Evolutionary conservation across 2,888 invertebrate genomes (phyloP).

Genomic region (Oxyteleia sp.): DNA sequence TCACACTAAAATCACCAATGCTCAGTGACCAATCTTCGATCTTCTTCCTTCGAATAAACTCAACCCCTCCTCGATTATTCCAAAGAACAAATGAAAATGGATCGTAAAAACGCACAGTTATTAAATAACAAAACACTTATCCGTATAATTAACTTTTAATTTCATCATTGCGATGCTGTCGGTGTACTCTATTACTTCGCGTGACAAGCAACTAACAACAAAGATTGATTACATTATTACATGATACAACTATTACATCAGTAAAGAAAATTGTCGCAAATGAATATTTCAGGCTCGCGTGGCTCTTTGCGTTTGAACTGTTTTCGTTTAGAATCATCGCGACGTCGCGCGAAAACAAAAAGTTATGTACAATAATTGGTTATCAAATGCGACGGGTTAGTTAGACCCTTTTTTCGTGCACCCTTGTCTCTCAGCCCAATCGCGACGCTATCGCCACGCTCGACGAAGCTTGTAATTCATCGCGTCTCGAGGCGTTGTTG

Average conservation of each 20-base stretch:
- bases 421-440: conserved; percentile 4
- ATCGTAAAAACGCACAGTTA: conserved; percentile 1
- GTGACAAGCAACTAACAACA: conserved; percentile 47
- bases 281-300: conserved; percentile 19
- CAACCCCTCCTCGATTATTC: no score
- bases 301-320: not conserved
- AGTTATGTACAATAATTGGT: conserved; percentile 1
- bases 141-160: conserved; percentile 38
- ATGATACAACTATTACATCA: conserved; percentile 52
- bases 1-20: no score
- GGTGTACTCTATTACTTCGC: conserved; percentile 39
- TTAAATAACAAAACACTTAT: conserved; percentile 25
- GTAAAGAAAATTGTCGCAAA: conserved; percentile 33
- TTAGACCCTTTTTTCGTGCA: conserved; percentile 21
- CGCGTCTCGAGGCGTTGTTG: conserved; percentile 16
- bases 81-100: no score
- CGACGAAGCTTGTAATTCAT: conserved; percentile 23
- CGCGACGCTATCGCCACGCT: conserved; percentile 10
- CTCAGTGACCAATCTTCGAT: no score
- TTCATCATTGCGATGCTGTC: conserved; percentile 33
- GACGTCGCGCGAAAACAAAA: not conserved
- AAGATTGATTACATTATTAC: conserved; percentile 57
- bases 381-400: conserved; percentile 7
- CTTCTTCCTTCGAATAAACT: no score
- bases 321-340: not conserved